Evolutionary conservation across 2,888 invertebrate species (phyloP).

Genomic region (Drosophila yooni): DNA sequence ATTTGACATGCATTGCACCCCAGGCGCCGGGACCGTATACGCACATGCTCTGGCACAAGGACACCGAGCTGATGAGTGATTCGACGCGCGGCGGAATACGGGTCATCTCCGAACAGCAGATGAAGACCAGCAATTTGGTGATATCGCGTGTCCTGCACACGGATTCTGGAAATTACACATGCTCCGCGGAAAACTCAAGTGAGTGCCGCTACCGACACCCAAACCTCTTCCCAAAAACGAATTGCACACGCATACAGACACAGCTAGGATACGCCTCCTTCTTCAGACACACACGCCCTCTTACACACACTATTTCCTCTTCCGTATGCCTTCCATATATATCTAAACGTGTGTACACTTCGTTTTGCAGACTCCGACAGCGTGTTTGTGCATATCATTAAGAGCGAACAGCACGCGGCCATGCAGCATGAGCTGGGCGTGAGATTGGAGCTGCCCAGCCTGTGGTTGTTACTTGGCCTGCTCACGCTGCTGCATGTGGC

Average conservation of each 20-base stretch:
- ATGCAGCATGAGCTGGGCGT: constrained; percentile 86
- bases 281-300: constrained; percentile 52
- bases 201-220: constrained; percentile 52
- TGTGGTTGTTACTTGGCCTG: constrained; percentile 74
- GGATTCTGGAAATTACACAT: constrained; percentile 93
- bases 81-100: constrained; percentile 94
- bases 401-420: constrained; percentile 89
- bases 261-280: background rate
- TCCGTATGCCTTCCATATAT: background rate
- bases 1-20: constrained; percentile 94
- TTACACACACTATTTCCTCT: constrained; percentile 52
- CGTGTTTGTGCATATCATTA: constrained; percentile 93
- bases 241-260: constrained; percentile 1
- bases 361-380: constrained; percentile 90
- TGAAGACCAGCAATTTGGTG: constrained; percentile 93
- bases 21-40: constrained; percentile 89
- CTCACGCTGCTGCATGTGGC: constrained; percentile 57
- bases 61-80: constrained; percentile 92
- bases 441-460: constrained; percentile 76
- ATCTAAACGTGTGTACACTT: background rate
- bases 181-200: constrained; percentile 93
- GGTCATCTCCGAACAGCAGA: constrained; percentile 93
- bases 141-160: constrained; percentile 89
- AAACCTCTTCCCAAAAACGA: background rate
- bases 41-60: constrained; percentile 94